phyloP scores from a whole-genome alignment of 2,888 invertebrate species.

The Thera obeliscata region DNA sequence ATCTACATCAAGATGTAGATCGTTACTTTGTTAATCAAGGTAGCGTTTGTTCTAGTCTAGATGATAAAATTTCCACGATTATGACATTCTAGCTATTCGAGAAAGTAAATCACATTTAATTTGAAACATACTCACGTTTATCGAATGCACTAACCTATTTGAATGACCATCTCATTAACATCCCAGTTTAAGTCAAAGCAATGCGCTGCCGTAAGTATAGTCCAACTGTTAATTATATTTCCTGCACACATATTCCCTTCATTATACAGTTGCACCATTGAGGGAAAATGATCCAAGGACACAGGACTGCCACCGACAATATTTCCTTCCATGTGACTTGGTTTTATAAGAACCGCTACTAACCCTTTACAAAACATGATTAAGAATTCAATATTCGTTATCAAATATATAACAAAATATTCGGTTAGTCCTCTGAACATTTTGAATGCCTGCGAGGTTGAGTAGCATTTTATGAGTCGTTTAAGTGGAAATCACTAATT shows the following conservation, averaged over 20 bases:
- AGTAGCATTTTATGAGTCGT: conserved; percentile 8
- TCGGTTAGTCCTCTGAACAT: conserved; percentile 14
- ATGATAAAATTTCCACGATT: too few relatives aligned
- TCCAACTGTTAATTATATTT: conserved; percentile 62
- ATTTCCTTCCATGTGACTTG: conserved; percentile 39
- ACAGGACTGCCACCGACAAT: conserved; percentile 62
- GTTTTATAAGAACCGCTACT: not conserved
- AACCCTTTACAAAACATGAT: not conserved
- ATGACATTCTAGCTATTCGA: too few relatives aligned
- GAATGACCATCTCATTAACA: conserved; percentile 54
- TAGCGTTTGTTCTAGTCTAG: too few relatives aligned
- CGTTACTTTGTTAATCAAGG: too few relatives aligned
- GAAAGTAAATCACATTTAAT: too few relatives aligned
- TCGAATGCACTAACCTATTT: conserved; percentile 56
- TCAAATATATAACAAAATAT: conserved; percentile 13
- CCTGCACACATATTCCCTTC: conserved; percentile 63
- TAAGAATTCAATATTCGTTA: conserved; percentile 11
- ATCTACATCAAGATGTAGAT: too few relatives aligned
- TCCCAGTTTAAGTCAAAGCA: conserved; percentile 61
- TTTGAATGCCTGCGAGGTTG: conserved; percentile 3
- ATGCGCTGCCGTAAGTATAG: conserved; percentile 66
- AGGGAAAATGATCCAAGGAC: conserved; percentile 54
- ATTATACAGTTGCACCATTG: conserved; percentile 62
- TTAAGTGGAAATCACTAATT: conserved; percentile 23
- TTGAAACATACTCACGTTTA: not conserved